Evolutionary conservation across 1,140 invertebrate species (phyloP), one percentile per base, ranked within the genome.

Genomic region (Meloidogyne floridensis): DNA sequence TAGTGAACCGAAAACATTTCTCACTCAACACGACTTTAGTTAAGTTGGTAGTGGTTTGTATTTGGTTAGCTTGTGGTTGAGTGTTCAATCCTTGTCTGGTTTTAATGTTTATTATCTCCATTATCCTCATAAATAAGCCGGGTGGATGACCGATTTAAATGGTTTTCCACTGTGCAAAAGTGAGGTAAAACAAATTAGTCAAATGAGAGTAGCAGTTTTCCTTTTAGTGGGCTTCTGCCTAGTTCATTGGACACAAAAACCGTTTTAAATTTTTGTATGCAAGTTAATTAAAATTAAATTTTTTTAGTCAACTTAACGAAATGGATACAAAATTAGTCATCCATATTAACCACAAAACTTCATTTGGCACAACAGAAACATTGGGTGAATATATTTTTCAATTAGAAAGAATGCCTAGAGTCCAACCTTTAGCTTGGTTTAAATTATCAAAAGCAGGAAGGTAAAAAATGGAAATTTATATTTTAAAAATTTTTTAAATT

Each of bases 311-410:
- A 53, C 54, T 85, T 18, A 80, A 72, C 11, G 85, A 84, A 43
- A 86, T 47, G 15, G 85, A 76, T 76, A 85, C 84, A 8, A 75
- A 86, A 54, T 70, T 84, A 5, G 65, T 69, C 4, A 82, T 86
- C 47, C 85, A 86, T 51, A 59, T 85, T 0, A 87, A 86, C 18
- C 81, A 86, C 43, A 85, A 85, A 54, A 79, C 85, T 20, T 43
- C 80, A 75, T 59, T 85, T 59, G 84, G 84, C 2, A 83, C 80
- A 32, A 84, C 75, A 18, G 84, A 85, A 51, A 87, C 81, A n/a
- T 73, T 85, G 18, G 84, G 81, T 15, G 59, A 80, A 59, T 65
- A 75, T 20, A 47, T 42, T 53, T 78, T 85, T 71, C n/a, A 75
- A 56, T 69, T 86, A 54, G 73, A 77, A 10, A 15, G 54, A 13